Evolutionary conservation across 1,140 invertebrate genomes (phyloP), one percentile per base, ranked within the genome.

Genomic region (Neodiprion virginianus): DNA sequence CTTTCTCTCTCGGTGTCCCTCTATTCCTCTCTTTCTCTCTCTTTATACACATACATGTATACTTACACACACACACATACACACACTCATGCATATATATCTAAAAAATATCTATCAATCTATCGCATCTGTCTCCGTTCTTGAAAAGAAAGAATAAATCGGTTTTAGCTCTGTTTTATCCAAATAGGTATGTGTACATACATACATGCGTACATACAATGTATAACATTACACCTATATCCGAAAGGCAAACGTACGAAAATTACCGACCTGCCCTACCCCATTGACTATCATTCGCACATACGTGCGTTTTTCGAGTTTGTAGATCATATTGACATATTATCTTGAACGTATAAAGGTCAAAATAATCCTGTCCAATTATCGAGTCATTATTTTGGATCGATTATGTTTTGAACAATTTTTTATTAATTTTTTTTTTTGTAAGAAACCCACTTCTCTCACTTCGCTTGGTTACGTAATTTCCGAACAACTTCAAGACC

Each of bases 201-300:
- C 5, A 40, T 40, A 40, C 28, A 5, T 40, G 2, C 28, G 28
- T 40, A 40, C 28, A 40, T 40, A 40, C 28, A 40, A 40, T 40
- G 28, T 40, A 40, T 40, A 40, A 40, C 28, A 40, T 5, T 40
- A 40, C 5, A 40, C 28, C 28, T 5, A 40, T 40, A 40, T 40
- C 28, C 28, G 28, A 40, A 40, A 40, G 28, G 1, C 28, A 40
- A 40, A 61, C 53, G 53, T 61, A 61, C 53, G 53, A 61, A 61
- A 61, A 61, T 61, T 61, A 61, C 53, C 53, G 53, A 61, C 53
- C 53, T 61, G 53, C 53, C 53, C 53, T 61, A 61, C 53, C 53
- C 53, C 53, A 9, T 40, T 40, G 28, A 40, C 28, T 40, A 40
- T 40, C 28, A 40, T 61, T 61, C 53, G 53, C 28, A 40, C 28